phyloP scores from a whole-genome alignment of 2,888 invertebrate genomes.

The Petrolisthes cinctipes region DNA sequence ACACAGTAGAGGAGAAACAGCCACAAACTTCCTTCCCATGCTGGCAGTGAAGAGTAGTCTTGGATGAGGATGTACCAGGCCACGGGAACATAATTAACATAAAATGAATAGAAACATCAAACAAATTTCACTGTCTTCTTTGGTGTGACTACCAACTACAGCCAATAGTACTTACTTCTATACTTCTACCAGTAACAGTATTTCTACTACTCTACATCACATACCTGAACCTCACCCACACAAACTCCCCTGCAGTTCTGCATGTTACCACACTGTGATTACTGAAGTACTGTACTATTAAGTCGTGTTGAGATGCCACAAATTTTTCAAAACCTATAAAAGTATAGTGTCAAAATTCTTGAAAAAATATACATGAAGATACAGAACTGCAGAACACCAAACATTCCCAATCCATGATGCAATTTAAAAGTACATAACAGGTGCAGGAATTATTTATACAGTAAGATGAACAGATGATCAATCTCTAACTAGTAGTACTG shows the following conservation, averaged over 20 bases:
- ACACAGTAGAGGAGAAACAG: not conserved
- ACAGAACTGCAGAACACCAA: too few relatives aligned
- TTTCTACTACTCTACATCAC: not conserved
- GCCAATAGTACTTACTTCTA: not conserved
- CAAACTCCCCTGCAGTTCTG: not conserved
- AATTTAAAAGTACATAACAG: too few relatives aligned
- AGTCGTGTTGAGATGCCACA: not conserved
- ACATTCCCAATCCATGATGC: too few relatives aligned
- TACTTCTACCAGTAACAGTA: not conserved
- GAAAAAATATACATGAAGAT: too few relatives aligned
- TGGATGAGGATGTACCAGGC: not conserved
- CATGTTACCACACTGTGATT: not conserved
- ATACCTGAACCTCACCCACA: not conserved
- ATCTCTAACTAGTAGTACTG: too few relatives aligned
- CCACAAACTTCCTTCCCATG: not conserved
- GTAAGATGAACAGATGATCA: too few relatives aligned
- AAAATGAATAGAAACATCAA: not conserved
- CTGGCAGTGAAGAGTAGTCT: too few relatives aligned
- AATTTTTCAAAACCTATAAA: not conserved
- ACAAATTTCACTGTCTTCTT: not conserved
- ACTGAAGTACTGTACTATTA: not conserved
- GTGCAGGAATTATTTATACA: too few relatives aligned
- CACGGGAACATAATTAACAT: not conserved
- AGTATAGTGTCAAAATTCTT: too few relatives aligned
- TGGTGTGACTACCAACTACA: not conserved